Base-by-base conservation (phyloP, 2,113 vertebrate species). In the Pithys albifrons region DNA sequence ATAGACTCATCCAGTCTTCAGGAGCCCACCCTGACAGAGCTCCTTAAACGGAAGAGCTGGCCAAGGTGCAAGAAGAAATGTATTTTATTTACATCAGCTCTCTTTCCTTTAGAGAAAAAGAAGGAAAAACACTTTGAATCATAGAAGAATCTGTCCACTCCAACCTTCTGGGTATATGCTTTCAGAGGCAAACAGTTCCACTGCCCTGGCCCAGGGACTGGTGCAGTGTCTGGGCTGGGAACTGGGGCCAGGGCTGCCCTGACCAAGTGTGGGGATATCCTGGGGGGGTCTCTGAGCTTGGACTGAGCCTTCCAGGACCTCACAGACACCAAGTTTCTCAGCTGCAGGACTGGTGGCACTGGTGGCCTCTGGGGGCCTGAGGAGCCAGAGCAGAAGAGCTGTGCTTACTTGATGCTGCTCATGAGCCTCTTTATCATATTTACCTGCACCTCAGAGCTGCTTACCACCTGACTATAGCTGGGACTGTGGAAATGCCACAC, bases 201-300 rank as follows among this genome's bases (percentile, higher is more conserved):
- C 13, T 16, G 18, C 14, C 49, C 39, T 1, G 0, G 24, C 20
- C n/a, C 10, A 2, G 12, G 59, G 27, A 14, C 14, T 4, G 4
- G 23, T n/a, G 25, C 1, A 19, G 29, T 55, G 29, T 9, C 48
- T 48, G n/a, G 10, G 23, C 57, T 64, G 49, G 5, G 39, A 29
- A 29, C 14, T 39, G 57, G 25, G 51, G 41, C n/a, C 41, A n/a
- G 57, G 12, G 41, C 24, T 41, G n/a, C 28, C 28, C 29, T 1
- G 3, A 28, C 19, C 5, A 2, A 27, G 20, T 2, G 35, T 1
- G 14, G 18, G 85, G 43, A 14, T 4, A 6, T 6, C 25, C 17
- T 6, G 1, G 1, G 3, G 16, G 19, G 14, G 4, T 14, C 4
- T 19, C 17, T 41, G 71, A 59, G 45, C 39, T 23, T 8, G 2